These are phyloP conservation scores for Xiphophorus hellerii DNA, from an alignment of 2,113 vertebrate species.

Conservation along the genomic window DNA sequence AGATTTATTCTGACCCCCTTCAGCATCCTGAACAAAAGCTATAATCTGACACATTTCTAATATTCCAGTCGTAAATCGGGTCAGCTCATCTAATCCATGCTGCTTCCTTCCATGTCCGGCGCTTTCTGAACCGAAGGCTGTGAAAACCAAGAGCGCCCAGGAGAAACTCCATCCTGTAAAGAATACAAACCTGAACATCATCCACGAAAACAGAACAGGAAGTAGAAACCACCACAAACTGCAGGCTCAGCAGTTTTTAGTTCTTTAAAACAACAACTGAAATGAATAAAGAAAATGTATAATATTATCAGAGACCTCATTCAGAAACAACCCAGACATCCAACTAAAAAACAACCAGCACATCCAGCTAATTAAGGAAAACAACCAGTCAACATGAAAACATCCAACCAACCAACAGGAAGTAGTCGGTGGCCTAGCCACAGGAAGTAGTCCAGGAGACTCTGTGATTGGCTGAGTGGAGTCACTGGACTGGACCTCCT, in stretches of 20 bases:
- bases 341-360: background rate
- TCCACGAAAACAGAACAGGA: no score
- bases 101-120: background rate
- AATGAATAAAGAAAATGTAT: background rate
- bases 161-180: no score
- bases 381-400: no score
- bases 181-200: background rate
- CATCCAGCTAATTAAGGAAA: no score
- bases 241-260: no score
- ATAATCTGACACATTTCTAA: conserved; percentile 77
- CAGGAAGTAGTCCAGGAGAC: background rate
- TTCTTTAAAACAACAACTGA: background rate
- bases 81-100: conserved; percentile 68
- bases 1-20: conserved; percentile 49
- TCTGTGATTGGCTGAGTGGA: background rate
- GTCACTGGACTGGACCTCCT: background rate
- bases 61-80: conserved; percentile 73
- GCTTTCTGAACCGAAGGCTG: no score
- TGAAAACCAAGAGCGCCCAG: no score
- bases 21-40: conserved; percentile 29
- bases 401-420: background rate
- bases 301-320: no score
- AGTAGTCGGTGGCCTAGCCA: no score
- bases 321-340: background rate
- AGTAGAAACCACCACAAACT: background rate